Conservation (phyloP, 2,797 vertebrate species). For the Eleutherodactylus coqui region DNA sequence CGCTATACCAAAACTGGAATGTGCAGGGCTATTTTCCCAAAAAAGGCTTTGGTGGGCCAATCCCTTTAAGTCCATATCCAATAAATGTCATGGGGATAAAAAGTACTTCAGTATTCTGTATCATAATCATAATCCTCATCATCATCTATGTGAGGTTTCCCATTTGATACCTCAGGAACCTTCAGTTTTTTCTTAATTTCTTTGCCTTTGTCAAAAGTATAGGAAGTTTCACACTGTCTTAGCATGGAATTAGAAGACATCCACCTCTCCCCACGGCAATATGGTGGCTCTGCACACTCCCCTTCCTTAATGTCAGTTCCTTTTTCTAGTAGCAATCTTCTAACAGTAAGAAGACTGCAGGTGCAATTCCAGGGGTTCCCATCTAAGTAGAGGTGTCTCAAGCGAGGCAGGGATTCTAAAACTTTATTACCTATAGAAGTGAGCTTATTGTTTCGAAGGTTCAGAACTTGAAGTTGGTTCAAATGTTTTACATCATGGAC, state of each 20-base stretch:
- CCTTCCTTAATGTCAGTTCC: slow-evolving; percentile 78
- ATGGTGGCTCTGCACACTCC: slow-evolving; percentile 73
- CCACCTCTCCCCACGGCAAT: slow-evolving; percentile 76
- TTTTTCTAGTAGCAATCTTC: slow-evolving; percentile 74
- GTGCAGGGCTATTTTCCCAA: too few relatives aligned
- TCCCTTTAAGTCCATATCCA: too few relatives aligned
- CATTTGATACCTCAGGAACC: slow-evolving; percentile 54
- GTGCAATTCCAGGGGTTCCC: slow-evolving; percentile 85
- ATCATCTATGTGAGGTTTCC: slow-evolving; percentile 66
- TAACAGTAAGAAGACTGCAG: slow-evolving; percentile 76
- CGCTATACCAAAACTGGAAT: too few relatives aligned
- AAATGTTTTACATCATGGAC: slow-evolving; percentile 76
- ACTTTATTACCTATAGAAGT: slow-evolving; percentile 74
- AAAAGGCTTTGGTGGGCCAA: too few relatives aligned
- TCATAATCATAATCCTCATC: slow-evolving; percentile 43
- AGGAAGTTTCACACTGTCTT: slow-evolving; percentile 73
- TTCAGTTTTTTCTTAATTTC: slow-evolving; percentile 71
- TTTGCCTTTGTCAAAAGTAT: slow-evolving; percentile 65
- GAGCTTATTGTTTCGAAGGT: slow-evolving; percentile 81
- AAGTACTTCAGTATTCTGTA: slow-evolving; percentile 8
- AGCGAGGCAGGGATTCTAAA: slow-evolving; percentile 75
- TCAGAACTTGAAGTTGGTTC: slow-evolving; percentile 81
- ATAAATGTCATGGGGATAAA: neutral
- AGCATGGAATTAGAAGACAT: slow-evolving; percentile 78
- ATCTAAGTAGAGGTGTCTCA: slow-evolving; percentile 79